These are phyloP conservation scores for Clepsis dumicolana DNA, from an alignment of 2,888 invertebrate species.

Conservation along the genomic window DNA sequence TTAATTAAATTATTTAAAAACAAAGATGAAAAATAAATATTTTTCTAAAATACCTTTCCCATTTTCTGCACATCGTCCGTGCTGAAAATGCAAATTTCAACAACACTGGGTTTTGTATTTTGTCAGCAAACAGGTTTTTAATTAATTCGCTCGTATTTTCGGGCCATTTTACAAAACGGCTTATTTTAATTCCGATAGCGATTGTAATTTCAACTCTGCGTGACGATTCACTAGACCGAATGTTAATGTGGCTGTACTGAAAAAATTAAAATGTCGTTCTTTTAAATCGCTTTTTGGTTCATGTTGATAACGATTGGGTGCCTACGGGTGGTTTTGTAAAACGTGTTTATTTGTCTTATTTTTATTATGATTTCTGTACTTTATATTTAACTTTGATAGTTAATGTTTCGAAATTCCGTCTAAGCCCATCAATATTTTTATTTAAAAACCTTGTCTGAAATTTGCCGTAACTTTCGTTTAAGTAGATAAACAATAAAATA, in stretches of 20 bases:
- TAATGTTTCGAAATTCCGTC: too few relatives aligned
- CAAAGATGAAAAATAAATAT: too few relatives aligned
- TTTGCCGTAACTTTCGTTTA: too few relatives aligned
- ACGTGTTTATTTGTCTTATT: too few relatives aligned
- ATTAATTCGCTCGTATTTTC: conserved; percentile 71
- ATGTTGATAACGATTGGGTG: neutral
- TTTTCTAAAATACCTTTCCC: conserved; percentile 17
- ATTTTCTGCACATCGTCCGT: conserved; percentile 23
- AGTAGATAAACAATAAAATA: too few relatives aligned
- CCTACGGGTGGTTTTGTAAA: too few relatives aligned
- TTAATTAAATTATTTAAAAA: too few relatives aligned
- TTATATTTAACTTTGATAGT: too few relatives aligned
- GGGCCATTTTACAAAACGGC: conserved; percentile 38
- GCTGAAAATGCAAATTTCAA: conserved; percentile 41
- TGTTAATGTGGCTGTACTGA: neutral
- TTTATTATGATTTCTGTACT: too few relatives aligned
- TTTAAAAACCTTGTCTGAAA: too few relatives aligned
- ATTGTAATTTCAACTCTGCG: neutral
- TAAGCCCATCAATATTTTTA: too few relatives aligned
- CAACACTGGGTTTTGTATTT: conserved; percentile 59
- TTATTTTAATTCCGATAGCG: too few relatives aligned
- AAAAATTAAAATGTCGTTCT: neutral
- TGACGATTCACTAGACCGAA: neutral
- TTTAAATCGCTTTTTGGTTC: neutral
- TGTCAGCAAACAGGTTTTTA: conserved; percentile 76